A percentile compares a stretch with the other conserved stretches of the same genome.
Evolutionary conservation across 1,140 invertebrate genomes (phyloP).

Genomic region (Phymorhynchus buccinoides): DNA sequence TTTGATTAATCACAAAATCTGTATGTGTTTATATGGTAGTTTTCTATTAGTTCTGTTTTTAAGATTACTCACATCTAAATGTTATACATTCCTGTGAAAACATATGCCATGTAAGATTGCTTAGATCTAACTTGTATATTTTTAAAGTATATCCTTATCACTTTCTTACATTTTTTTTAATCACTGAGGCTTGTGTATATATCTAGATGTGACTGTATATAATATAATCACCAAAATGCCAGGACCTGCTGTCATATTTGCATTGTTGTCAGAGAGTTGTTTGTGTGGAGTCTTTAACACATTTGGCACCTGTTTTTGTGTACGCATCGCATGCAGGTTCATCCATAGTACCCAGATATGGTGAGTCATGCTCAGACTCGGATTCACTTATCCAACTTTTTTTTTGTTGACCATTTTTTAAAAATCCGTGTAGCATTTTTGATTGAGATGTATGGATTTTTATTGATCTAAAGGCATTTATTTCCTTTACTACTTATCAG

Average conservation of each 20-base stretch:
- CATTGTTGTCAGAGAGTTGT: background rate
- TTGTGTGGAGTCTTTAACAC: conserved; percentile 16
- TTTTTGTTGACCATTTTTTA: background rate
- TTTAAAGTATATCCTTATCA: too few species aligned
- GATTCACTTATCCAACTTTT: background rate
- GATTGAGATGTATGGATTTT: background rate
- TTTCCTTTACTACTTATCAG: background rate
- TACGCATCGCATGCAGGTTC: conserved; percentile 51
- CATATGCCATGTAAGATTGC: too few species aligned
- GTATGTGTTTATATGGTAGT: too few species aligned
- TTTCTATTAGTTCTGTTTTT: too few species aligned
- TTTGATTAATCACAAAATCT: too few species aligned
- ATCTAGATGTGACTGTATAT: background rate
- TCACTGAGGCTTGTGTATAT: background rate
- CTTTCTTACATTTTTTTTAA: too few species aligned
- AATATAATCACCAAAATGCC: too few species aligned
- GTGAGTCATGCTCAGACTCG: conserved; percentile 50
- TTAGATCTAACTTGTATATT: too few species aligned
- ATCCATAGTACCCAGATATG: conserved; percentile 64
- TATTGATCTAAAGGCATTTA: background rate
- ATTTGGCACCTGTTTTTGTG: conserved; percentile 28
- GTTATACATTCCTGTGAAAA: too few species aligned
- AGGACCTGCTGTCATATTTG: too few species aligned
- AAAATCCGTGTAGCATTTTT: background rate
- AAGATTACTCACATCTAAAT: too few species aligned